Conservation (phyloP, 2,888 invertebrate species). For the Dysmachus trigonus region DNA sequence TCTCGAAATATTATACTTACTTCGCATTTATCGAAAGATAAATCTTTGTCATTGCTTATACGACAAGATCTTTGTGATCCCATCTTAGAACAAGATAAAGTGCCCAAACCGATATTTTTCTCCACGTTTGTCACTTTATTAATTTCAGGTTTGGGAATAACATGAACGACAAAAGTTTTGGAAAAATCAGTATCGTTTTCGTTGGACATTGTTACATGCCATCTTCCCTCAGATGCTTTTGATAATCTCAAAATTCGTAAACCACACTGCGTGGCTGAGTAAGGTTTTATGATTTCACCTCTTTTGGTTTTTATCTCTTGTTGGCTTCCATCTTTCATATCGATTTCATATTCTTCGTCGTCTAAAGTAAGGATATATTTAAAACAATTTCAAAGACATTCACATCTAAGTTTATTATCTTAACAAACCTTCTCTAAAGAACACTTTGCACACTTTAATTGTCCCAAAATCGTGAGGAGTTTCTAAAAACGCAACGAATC, state of each 20-base stretch:
- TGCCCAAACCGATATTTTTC: background rate
- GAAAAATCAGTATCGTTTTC: background rate
- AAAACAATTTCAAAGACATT: background rate
- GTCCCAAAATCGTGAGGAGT: background rate
- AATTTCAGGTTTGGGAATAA: background rate
- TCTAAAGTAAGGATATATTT: background rate
- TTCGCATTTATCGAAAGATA: background rate
- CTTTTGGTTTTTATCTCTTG: background rate
- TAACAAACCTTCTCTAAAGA: background rate
- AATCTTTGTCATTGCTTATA: slow-evolving; percentile 41
- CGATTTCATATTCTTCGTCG: background rate
- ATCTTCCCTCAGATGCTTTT: background rate
- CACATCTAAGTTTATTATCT: background rate
- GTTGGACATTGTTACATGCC: background rate
- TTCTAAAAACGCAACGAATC: background rate
- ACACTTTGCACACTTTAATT: background rate
- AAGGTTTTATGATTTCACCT: background rate
- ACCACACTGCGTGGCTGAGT: background rate
- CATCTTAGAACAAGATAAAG: background rate
- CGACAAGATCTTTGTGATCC: slow-evolving; percentile 51
- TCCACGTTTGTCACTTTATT: background rate
- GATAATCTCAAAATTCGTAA: background rate
- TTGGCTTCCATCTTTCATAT: background rate
- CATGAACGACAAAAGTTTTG: background rate
- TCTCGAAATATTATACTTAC: background rate